phyloP scores from a whole-genome alignment of 2,888 invertebrate species.

The Eucera pruinosa region DNA sequence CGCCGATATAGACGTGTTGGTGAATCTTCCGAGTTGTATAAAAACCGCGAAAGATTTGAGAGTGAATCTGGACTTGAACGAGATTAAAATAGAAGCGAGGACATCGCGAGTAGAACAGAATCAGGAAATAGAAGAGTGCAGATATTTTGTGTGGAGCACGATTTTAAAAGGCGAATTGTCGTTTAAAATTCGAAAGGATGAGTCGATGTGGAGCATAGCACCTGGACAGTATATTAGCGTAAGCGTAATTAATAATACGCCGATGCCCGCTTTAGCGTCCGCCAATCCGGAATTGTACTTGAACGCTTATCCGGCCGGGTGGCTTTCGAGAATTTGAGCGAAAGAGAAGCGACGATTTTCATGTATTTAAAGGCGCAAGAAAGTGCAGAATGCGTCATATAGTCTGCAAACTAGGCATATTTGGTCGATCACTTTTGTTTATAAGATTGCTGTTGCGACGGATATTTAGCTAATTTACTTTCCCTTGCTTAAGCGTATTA shows the following conservation, averaged over 20 bases:
- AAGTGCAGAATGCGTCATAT: too few species aligned
- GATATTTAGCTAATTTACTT: too few species aligned
- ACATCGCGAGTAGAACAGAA: conserved; percentile 19
- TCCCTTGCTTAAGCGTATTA: too few species aligned
- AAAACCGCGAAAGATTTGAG: conserved; percentile 88
- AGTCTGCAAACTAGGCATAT: too few species aligned
- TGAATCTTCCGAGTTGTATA: conserved; percentile 87
- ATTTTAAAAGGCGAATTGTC: conserved; percentile 89
- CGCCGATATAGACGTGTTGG: conserved; percentile 89
- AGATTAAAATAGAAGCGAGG: conserved; percentile 53
- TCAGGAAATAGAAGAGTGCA: conserved; percentile 29
- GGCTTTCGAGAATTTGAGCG: too few species aligned
- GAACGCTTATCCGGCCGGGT: too few species aligned
- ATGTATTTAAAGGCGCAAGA: too few species aligned
- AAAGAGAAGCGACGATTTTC: too few species aligned
- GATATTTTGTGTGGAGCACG: conserved; percentile 80
- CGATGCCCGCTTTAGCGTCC: neutral
- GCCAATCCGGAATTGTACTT: too few species aligned
- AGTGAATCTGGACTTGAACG: conserved; percentile 87
- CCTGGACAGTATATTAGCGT: conserved; percentile 87
- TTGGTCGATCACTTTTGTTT: too few species aligned
- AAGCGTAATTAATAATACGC: conserved; percentile 84
- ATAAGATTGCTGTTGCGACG: too few species aligned
- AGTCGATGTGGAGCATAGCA: conserved; percentile 91
- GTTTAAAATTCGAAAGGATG: conserved; percentile 89